Conservation (phyloP, 1,140 invertebrate genomes). For the Heliconius hewitsoni region DNA sequence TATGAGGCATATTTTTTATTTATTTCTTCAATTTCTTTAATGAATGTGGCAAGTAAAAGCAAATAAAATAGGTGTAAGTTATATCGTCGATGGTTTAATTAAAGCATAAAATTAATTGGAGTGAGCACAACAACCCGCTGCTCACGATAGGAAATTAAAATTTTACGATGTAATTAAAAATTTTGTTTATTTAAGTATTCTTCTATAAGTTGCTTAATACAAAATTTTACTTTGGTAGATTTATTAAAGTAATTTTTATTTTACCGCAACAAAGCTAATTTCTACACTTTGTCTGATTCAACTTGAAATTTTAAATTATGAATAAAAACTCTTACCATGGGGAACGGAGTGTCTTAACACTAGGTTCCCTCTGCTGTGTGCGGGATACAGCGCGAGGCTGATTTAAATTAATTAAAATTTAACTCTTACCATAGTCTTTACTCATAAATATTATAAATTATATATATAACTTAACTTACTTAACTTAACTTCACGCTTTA, state of each 20-base stretch:
- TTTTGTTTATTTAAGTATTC: conserved; percentile 20
- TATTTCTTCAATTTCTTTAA: neutral
- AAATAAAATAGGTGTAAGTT: conserved; percentile 18
- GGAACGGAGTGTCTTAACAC: no score
- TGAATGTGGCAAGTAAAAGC: neutral
- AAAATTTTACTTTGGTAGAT: conserved; percentile 5
- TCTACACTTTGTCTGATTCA: no score
- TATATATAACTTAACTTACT: no score
- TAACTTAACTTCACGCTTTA: no score
- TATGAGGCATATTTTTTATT: neutral
- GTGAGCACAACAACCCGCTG: conserved; percentile 20
- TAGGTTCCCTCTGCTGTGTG: accelerated
- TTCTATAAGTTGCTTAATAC: neutral
- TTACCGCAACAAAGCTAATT: neutral
- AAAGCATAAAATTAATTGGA: conserved; percentile 34
- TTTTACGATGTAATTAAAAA: conserved; percentile 27
- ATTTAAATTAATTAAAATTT: no score
- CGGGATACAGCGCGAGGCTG: no score
- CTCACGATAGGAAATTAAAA: conserved; percentile 30
- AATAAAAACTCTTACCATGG: neutral
- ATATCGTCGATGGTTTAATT: conserved; percentile 30
- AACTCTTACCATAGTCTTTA: no score
- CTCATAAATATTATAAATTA: no score
- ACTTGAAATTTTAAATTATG: neutral
- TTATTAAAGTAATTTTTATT: neutral